A percentile compares a stretch with the other conserved stretches of the same genome.
phyloP scores from a whole-genome alignment of 2,888 invertebrate species.

The Herminia tarsipennalis region DNA sequence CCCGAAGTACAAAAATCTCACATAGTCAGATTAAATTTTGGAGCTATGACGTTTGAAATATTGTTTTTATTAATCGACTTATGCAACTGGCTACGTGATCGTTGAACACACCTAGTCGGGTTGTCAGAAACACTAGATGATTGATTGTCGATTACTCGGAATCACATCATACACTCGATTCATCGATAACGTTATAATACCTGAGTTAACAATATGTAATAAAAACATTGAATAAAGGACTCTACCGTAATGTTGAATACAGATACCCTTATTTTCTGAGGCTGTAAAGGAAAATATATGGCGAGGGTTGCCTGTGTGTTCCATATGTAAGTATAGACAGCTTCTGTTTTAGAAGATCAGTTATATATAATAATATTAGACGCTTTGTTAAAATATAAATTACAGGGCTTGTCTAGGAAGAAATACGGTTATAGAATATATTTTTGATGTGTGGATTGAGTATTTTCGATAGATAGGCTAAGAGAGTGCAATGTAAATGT shows the following conservation, averaged over 20 bases:
- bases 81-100: no score
- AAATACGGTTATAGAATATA: conserved; percentile 26
- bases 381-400: conserved; percentile 34
- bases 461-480: conserved; percentile 20
- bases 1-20: no score
- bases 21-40: no score
- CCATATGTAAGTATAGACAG: not conserved
- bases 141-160: no score
- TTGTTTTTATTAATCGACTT: no score
- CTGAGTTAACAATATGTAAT: no score
- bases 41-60: no score
- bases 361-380: conserved; percentile 26
- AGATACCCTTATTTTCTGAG: not conserved
- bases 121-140: no score
- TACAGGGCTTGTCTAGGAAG: conserved; percentile 41
- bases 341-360: conserved; percentile 3
- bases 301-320: not conserved
- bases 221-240: no score
- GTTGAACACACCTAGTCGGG: no score
- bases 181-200: no score
- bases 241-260: not conserved
- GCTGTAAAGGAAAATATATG: not conserved
- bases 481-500: not conserved
- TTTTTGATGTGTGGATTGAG: conserved; percentile 26
- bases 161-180: no score